Evolutionary conservation across 2,797 vertebrate genomes (phyloP).

Genomic region (Chrosomus eos): DNA sequence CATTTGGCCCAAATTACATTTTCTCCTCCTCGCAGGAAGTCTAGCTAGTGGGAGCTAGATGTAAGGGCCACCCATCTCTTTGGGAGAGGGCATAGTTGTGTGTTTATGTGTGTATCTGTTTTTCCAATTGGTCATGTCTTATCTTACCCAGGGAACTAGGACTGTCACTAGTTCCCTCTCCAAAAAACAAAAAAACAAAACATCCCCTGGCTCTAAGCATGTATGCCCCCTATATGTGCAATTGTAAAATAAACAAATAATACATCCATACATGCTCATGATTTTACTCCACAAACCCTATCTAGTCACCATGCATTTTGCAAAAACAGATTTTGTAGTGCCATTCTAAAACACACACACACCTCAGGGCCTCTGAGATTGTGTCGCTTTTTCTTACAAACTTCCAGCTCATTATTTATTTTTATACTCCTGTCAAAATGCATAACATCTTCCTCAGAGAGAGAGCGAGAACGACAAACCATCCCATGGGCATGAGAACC

Average conservation of each 20-base stretch:
- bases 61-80: not conserved
- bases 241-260: not conserved
- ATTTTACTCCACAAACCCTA: not conserved
- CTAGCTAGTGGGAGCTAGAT: no score
- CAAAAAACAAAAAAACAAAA: not conserved
- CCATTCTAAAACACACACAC: slow-evolving; percentile 7
- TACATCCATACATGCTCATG: not conserved
- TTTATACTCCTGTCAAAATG: slow-evolving; percentile 51
- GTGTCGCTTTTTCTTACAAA: slow-evolving; percentile 39
- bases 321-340: not conserved
- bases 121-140: not conserved
- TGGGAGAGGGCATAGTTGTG: not conserved
- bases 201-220: not conserved
- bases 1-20: no score
- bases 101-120: not conserved
- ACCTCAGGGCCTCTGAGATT: slow-evolving; percentile 16
- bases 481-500: slow-evolving; percentile 49
- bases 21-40: no score
- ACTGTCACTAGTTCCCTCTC: not conserved
- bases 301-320: slow-evolving; percentile 5
- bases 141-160: not conserved
- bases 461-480: slow-evolving; percentile 33
- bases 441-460: slow-evolving; percentile 47
- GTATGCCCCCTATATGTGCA: not conserved
- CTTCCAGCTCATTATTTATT: slow-evolving; percentile 50